Conservation (phyloP, 2,113 vertebrate genomes). For the Gadus chalcogrammus region DNA sequence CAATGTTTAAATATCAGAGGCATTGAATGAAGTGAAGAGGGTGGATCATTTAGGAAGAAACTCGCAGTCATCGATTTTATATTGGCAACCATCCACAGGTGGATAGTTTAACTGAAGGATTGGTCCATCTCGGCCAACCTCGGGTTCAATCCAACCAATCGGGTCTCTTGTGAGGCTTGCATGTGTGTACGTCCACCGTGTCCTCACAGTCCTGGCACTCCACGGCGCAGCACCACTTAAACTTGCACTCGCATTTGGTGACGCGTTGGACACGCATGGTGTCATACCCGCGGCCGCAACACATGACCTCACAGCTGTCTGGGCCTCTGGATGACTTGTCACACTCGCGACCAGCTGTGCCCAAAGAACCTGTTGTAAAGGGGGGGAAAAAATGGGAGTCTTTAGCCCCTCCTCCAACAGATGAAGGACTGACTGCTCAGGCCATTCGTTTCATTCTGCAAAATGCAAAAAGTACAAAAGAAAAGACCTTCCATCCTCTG, state of each 20-base stretch:
- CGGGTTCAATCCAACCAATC: constrained; percentile 93
- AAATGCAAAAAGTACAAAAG: too few species aligned
- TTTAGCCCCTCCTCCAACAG: neutral
- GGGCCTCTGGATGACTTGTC: constrained; percentile 87
- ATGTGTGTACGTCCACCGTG: constrained; percentile 92
- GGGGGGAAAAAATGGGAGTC: too few species aligned
- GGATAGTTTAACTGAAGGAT: constrained; percentile 23
- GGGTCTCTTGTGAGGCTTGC: constrained; percentile 91
- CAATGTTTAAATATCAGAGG: constrained; percentile 29
- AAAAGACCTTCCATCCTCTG: too few species aligned
- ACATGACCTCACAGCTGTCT: constrained; percentile 97
- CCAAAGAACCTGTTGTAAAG: constrained; percentile 82
- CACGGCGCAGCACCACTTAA: constrained; percentile 97
- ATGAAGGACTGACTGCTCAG: too few species aligned
- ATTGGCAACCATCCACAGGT: constrained; percentile 5
- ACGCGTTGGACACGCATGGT: constrained; percentile 89
- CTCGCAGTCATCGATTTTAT: constrained; percentile 10
- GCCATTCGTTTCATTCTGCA: too few species aligned
- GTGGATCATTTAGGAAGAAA: constrained; percentile 2
- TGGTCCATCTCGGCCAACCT: constrained; percentile 22
- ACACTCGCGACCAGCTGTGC: constrained; percentile 91
- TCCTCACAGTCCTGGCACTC: constrained; percentile 93
- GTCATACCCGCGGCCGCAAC: constrained; percentile 97
- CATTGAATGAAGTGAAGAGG: constrained; percentile 30
- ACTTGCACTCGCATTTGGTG: constrained; percentile 97